Evolutionary conservation across 2,113 vertebrate species (phyloP).

Genomic region (Macroglossus sobrinus): DNA sequence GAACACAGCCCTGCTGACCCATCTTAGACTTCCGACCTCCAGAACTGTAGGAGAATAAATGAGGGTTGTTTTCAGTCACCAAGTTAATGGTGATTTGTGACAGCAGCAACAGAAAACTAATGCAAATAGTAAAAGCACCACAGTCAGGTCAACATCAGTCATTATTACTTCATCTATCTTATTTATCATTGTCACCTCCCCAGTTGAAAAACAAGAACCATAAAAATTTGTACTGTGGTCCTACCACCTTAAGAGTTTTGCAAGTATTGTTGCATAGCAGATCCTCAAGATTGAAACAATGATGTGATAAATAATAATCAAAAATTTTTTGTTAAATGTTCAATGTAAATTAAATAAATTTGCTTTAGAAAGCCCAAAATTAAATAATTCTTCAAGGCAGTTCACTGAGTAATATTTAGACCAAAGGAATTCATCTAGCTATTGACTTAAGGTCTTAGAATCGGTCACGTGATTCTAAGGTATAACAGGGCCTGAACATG

Average conservation of each 20-base stretch:
- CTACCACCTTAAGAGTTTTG: not conserved
- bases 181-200: not conserved
- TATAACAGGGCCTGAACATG: not conserved
- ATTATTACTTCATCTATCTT: not conserved
- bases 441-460: not conserved
- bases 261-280: not conserved
- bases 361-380: not conserved
- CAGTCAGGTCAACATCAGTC: not conserved
- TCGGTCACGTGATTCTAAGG: not conserved
- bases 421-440: not conserved
- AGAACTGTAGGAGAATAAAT: not conserved
- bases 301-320: not conserved
- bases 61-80: not conserved
- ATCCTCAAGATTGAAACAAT: not conserved
- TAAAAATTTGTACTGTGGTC: not conserved
- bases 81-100: not conserved
- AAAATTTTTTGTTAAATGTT: not conserved
- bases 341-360: not conserved
- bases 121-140: not conserved
- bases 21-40: not conserved
- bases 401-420: not conserved
- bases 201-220: not conserved
- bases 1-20: not conserved
- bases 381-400: not conserved
- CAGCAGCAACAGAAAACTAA: not conserved